Evolutionary conservation across 1,140 invertebrate genomes (phyloP).

Genomic region (Apocrypta bakeri): DNA sequence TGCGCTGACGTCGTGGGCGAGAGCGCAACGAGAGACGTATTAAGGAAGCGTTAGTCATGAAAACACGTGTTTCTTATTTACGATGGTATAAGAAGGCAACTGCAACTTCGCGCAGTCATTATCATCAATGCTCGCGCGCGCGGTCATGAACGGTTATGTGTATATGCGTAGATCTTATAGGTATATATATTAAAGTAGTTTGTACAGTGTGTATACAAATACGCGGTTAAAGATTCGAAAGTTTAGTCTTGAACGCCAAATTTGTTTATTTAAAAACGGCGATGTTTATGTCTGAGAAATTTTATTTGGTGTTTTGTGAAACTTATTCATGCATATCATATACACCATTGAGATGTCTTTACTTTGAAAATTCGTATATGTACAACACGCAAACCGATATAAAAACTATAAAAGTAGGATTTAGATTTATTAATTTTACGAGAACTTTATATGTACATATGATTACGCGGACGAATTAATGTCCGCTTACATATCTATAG

Average conservation of each 20-base stretch:
- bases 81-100: not conserved
- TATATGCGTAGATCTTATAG: not conserved
- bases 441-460: too few relatives aligned
- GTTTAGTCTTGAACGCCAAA: not conserved
- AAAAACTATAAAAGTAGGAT: not conserved
- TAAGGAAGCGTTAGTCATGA: not conserved
- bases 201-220: not conserved
- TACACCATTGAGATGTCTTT: not conserved
- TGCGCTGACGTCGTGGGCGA: not conserved
- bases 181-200: not conserved
- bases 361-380: too few relatives aligned
- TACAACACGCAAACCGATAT: not conserved
- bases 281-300: too few relatives aligned
- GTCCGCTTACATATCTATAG: too few relatives aligned
- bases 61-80: constrained; percentile 22
- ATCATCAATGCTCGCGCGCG: constrained; percentile 21
- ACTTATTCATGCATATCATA: not conserved
- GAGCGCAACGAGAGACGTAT: not conserved
- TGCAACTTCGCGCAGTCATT: constrained; percentile 18
- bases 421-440: not conserved
- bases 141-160: too few relatives aligned
- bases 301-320: not conserved
- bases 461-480: too few relatives aligned
- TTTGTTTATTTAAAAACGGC: not conserved
- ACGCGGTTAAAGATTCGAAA: not conserved